These are phyloP conservation scores for Syndactyla subalaris DNA, from an alignment of 2,797 vertebrate genomes.

Conservation along the genomic window DNA sequence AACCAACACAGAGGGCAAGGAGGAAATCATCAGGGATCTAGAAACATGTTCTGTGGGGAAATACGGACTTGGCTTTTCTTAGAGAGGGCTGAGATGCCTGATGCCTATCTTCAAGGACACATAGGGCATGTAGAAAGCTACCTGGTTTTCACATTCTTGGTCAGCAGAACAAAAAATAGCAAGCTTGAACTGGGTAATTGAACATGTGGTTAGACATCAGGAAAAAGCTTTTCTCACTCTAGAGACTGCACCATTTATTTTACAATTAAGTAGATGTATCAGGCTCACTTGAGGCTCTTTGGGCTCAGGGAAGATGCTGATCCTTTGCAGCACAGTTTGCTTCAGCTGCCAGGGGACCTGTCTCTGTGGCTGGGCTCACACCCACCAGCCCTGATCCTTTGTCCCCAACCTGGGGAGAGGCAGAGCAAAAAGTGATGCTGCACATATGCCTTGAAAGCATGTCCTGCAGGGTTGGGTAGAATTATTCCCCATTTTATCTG, in stretches of 20 bases:
- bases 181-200: background rate
- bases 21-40: background rate
- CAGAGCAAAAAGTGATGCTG: background rate
- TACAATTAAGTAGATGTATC: background rate
- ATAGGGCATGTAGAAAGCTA: background rate
- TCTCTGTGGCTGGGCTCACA: accelerated
- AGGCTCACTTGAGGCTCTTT: background rate
- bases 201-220: background rate
- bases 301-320: background rate
- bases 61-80: background rate
- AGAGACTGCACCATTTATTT: background rate
- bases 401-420: background rate
- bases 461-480: background rate
- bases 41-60: background rate
- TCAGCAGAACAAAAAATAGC: background rate
- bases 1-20: background rate
- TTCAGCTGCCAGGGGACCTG: background rate
- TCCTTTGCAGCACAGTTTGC: background rate
- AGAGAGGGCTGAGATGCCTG: background rate
- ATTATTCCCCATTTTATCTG: background rate
- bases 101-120: background rate
- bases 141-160: accelerated
- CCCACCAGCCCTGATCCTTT: background rate
- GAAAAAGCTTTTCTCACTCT: background rate
- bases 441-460: background rate